Evolutionary conservation across 2,113 vertebrate genomes (phyloP).

Genomic region (Excalfactoria chinensis): DNA sequence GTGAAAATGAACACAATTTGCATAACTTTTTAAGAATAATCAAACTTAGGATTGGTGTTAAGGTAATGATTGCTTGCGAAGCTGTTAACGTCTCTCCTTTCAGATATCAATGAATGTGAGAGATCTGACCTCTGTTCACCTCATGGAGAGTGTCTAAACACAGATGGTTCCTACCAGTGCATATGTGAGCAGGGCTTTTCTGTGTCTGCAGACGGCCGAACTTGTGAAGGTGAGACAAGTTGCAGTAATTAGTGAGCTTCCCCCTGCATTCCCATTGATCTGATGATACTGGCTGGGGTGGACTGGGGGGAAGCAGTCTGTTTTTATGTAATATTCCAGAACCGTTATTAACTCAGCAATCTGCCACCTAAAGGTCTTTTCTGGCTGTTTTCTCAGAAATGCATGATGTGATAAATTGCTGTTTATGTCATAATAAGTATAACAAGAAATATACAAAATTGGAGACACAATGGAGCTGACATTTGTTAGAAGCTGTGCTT

Average conservation of each 20-base stretch:
- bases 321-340: neutral
- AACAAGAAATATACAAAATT: neutral
- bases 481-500: neutral
- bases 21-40: neutral
- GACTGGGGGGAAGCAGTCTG: neutral
- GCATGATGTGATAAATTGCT: neutral
- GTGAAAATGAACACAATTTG: neutral
- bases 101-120: slow-evolving; percentile 94
- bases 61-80: neutral
- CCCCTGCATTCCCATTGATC: neutral
- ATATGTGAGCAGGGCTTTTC: slow-evolving; percentile 89
- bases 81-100: neutral
- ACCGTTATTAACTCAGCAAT: neutral
- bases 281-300: neutral
- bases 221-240: slow-evolving; percentile 87
- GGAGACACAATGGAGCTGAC: neutral
- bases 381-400: fast-evolving
- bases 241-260: neutral
- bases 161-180: slow-evolving; percentile 88
- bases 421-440: neutral
- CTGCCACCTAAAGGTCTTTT: neutral
- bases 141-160: slow-evolving; percentile 90
- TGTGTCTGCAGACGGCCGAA: slow-evolving; percentile 75
- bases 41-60: neutral
- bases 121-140: slow-evolving; percentile 84